Evolutionary conservation across 2,888 invertebrate species (phyloP), one percentile per base, ranked within the genome.

Genomic region (Drosophila limbata): DNA sequence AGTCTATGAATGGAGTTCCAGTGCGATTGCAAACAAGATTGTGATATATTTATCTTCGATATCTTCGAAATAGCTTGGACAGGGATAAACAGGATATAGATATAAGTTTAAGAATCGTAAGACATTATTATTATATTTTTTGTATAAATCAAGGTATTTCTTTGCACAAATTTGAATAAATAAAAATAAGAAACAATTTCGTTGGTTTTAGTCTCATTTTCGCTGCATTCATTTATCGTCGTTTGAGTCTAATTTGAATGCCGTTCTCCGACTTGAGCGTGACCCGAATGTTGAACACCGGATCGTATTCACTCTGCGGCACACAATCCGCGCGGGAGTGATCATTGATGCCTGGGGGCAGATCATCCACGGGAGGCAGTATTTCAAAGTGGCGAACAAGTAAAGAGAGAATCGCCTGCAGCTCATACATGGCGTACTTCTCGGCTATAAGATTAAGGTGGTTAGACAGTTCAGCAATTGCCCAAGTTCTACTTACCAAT

Each of bases 361-460:
- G 44, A 17, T 77, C 70, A 66, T 89, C 87, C 1, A 72, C 71
- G 0, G 90, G 77, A 3, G 92, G 91, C 33, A 90, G 65, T 2
- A 92, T 84, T 81, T 93, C 91, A 79, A 93, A 94, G 56, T 93
- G 91, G 51, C 93, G 92, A 21, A 94, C 69, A 1, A 94, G 71
- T 77, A 93, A 93, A 0, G 94, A 93, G 15, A 94, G 67, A 0
- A 92, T 87, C 0, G 93, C 88, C 90, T 94, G 94, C 88, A 94
- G 89, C 81, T 94, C 94, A 84, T 93, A 88, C 92, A 94, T 93
- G 70, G 92, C 93, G 88, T 90, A 93, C 80, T 92, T 93, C 84
- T 93, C 93, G 55, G 93, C 93, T 91, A 42, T 0, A 66, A 57
- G 10, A 6, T 19, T 1, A 1, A 1, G 9, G 9, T n/a, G 37